A percentile compares a stretch with the other conserved stretches of the same genome.
Conservation (phyloP, 1,140 invertebrate species). For the Drosophila sechellia region DNA sequence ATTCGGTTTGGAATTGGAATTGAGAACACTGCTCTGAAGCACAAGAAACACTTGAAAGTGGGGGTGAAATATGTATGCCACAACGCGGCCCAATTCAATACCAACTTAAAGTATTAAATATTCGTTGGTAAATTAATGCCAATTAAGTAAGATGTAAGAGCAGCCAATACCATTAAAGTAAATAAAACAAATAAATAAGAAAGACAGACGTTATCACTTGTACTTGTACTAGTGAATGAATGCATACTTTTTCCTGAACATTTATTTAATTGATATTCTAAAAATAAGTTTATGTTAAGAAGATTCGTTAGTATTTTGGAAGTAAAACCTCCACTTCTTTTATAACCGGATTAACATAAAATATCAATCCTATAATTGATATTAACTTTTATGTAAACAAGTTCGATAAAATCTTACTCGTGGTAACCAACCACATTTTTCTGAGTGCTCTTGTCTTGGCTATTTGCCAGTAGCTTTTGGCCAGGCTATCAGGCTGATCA, state of each 20-base stretch:
- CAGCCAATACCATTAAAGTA: too few species aligned
- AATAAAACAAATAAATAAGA: background rate
- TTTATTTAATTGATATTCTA: too few species aligned
- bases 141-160: background rate
- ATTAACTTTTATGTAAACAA: too few species aligned
- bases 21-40: conserved; percentile 20
- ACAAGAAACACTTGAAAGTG: conserved; percentile 12
- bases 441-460: conserved; percentile 41
- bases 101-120: background rate
- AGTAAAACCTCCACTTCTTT: too few species aligned
- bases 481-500: conserved; percentile 23
- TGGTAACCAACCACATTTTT: background rate
- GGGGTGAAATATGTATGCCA: conserved; percentile 37
- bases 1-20: conserved; percentile 11
- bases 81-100: background rate
- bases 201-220: too few species aligned
- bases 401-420: background rate
- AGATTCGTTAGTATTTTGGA: too few species aligned
- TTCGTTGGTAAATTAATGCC: background rate
- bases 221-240: too few species aligned
- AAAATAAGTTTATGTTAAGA: too few species aligned
- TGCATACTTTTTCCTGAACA: too few species aligned
- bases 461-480: conserved; percentile 32
- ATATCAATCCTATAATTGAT: too few species aligned
- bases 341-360: too few species aligned